Evolutionary conservation across 2,797 vertebrate species (phyloP).

Genomic region (Epinephelus malabaricus): DNA sequence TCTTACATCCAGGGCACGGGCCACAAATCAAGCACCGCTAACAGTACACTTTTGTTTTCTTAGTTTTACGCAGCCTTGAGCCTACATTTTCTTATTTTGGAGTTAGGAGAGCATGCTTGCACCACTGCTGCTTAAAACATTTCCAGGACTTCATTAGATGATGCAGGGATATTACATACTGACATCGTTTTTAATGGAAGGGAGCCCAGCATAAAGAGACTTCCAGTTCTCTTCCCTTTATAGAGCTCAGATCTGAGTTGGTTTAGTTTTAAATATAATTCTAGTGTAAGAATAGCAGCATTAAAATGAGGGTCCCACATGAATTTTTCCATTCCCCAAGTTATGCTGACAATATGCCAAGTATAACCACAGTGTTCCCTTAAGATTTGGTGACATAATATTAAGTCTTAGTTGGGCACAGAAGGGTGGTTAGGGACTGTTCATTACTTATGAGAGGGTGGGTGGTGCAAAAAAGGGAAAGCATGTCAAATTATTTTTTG

Average conservation of each 20-base stretch:
- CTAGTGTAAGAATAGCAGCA: conserved; percentile 16
- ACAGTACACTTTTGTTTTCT: conserved; percentile 9
- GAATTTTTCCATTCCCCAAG: conserved; percentile 7
- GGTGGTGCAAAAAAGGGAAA: too few species aligned
- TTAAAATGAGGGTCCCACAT: conserved; percentile 11
- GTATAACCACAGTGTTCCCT: conserved; percentile 12
- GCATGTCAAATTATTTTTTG: too few species aligned
- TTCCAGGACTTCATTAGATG: conserved; percentile 1
- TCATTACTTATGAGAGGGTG: too few species aligned
- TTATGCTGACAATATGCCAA: conserved; percentile 23
- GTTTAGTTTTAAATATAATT: conserved; percentile 38
- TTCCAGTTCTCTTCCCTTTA: conserved; percentile 12
- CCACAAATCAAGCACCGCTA: conserved; percentile 10
- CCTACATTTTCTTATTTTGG: neutral
- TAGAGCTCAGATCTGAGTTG: conserved; percentile 21
- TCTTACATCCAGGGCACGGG: conserved; percentile 14
- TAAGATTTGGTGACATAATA: conserved; percentile 16
- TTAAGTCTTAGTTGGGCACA: neutral
- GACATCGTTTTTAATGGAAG: conserved; percentile 12
- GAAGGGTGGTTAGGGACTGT: neutral
- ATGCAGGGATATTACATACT: conserved; percentile 9
- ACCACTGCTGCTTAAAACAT: conserved; percentile 10
- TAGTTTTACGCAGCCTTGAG: conserved; percentile 7
- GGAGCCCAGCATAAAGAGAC: neutral
- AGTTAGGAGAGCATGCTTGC: neutral